Evolutionary conservation across 2,888 invertebrate species (phyloP).

Genomic region (Aphidoletes aphidimyza): DNA sequence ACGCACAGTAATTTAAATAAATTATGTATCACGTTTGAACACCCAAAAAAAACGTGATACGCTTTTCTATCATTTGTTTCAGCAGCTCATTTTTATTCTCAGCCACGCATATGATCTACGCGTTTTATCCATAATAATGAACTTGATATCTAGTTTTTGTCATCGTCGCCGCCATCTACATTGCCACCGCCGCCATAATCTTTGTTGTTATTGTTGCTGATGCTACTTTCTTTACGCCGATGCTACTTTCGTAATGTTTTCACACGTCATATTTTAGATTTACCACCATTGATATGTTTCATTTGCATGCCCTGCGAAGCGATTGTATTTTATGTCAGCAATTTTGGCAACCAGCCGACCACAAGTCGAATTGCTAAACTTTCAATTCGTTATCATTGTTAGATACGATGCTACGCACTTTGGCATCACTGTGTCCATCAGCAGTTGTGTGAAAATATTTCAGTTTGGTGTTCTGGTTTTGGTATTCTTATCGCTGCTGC

Average conservation of each 20-base stretch:
- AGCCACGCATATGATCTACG: background rate
- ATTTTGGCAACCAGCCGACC: background rate
- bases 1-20: too few species aligned
- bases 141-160: conserved; percentile 9
- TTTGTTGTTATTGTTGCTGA: too few species aligned
- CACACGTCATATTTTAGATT: conserved; percentile 36
- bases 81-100: too few species aligned
- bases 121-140: conserved; percentile 9
- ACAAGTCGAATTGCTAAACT: background rate
- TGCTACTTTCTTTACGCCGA: conserved; percentile 1
- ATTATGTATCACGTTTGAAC: too few species aligned
- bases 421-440: too few species aligned
- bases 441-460: too few species aligned
- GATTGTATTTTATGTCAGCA: background rate
- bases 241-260: conserved; percentile 18
- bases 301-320: background rate
- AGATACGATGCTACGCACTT: too few species aligned
- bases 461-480: background rate
- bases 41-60: too few species aligned
- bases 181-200: background rate
- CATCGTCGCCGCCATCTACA: background rate
- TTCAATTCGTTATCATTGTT: too few species aligned
- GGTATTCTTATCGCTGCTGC: background rate
- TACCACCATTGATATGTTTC: conserved; percentile 13
- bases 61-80: too few species aligned